These are phyloP conservation scores for Euzetes globulus DNA, from an alignment of 2,888 invertebrate species.

Conservation along the genomic window DNA sequence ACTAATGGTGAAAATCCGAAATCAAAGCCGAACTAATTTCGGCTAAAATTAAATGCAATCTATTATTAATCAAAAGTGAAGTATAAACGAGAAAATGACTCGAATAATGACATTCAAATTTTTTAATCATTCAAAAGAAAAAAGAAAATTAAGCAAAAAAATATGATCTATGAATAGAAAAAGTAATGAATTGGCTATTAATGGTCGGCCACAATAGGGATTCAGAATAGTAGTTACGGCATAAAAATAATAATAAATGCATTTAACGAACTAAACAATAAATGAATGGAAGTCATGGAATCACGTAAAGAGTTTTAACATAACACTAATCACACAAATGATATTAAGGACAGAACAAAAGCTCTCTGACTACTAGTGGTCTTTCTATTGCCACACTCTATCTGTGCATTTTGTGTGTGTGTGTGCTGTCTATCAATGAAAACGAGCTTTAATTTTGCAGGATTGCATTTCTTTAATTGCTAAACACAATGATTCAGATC, in stretches of 20 bases:
- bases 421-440: neutral
- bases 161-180: slow-evolving; percentile 17
- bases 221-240: neutral
- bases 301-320: slow-evolving; percentile 20
- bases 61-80: neutral
- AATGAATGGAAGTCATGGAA: slow-evolving; percentile 26
- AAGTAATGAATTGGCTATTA: slow-evolving; percentile 8
- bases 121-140: slow-evolving; percentile 16
- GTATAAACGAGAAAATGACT: neutral
- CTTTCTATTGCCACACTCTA: neutral
- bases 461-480: slow-evolving; percentile 4
- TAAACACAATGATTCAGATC: slow-evolving; percentile 13
- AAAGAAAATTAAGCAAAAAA: neutral
- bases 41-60: neutral
- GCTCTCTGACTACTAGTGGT: neutral
- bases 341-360: neutral
- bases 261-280: slow-evolving; percentile 24
- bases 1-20: too few species aligned
- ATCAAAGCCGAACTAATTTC: neutral
- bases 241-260: slow-evolving; percentile 23
- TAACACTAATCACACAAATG: slow-evolving; percentile 14
- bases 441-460: neutral
- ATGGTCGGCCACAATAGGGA: neutral
- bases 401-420: too few species aligned
- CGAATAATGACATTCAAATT: slow-evolving; percentile 4